Evolutionary conservation across 2,797 vertebrate genomes (phyloP), one percentile per base, ranked within the genome.

Genomic region (Alectoris magna): DNA sequence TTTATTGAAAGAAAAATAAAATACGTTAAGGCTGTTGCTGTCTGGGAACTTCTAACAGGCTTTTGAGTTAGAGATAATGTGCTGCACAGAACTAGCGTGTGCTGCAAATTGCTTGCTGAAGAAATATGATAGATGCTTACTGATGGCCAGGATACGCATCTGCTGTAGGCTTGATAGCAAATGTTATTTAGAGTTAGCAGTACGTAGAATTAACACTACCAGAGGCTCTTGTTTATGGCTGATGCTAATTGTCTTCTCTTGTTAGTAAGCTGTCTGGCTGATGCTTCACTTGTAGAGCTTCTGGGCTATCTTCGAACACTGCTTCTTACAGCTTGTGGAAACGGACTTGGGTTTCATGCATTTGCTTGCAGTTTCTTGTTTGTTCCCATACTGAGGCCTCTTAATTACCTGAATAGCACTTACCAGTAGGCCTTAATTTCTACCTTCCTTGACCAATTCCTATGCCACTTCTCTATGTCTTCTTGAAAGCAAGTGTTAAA

Each of bases 391-490:
- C n/a, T 49, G 70, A 74, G 36, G 27, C 58, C 36, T 66, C 24
- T 38, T 58, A 27, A 46, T 72, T 74, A 88, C 49, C 24, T 63
- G 27, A 69, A 26, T 4, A 10, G 27, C 21, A 49, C 39, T n/a
- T 55, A 44, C 4, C 43, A 23, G 34, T 2, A 39, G 10, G 21
- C 29, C 39, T 22, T 69, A 36, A 29, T 69, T 77, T 81, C 60
- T 11, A 62, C 29, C 36, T 72, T 69, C 14, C 14, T 39, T 19
- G 5, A 17, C 26, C 24, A 38, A 1, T 34, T 69, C 71, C 18
- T 2, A 0, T 38, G 39, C n/a, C 22, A 19, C 51, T 66, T 53
- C 22, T 0, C 7, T 17, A 8, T 41, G 18, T 34, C 18, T 9
- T 75, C 46, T 68, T 77, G 44, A 85, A 68, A 68, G 23, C 9